A percentile compares a stretch with the other conserved stretches of the same genome.
Evolutionary conservation across 1,140 invertebrate species (phyloP).

Genomic region (Medauroidea extradentata): DNA sequence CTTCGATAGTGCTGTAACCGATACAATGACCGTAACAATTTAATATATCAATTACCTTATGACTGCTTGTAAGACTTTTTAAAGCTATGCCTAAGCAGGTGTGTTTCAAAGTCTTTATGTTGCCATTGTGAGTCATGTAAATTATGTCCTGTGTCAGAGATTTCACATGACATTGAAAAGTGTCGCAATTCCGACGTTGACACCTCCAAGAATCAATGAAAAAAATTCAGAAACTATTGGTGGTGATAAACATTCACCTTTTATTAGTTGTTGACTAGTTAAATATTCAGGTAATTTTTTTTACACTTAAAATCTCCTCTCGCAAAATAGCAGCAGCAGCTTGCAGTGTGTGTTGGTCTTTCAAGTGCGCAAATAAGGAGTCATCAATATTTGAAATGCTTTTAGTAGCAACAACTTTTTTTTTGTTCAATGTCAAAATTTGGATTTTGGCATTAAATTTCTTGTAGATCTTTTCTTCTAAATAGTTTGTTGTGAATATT

Average conservation of each 20-base stretch:
- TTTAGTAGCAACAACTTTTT: constrained; percentile 20
- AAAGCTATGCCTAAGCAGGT: neutral
- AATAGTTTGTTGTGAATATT: constrained; percentile 14
- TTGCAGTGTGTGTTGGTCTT: constrained; percentile 22
- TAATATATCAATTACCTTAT: neutral
- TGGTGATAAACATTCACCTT: constrained; percentile 23
- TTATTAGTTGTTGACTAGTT: constrained; percentile 19
- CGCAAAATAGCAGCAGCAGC: constrained; percentile 23
- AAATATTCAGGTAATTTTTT: constrained; percentile 22
- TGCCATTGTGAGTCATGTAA: constrained; percentile 2
- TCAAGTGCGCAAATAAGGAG: constrained; percentile 25
- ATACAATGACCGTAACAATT: neutral
- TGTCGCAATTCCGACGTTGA: neutral
- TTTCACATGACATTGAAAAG: too few relatives aligned
- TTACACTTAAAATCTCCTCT: constrained; percentile 16
- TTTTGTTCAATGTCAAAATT: constrained; percentile 19
- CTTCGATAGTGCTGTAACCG: neutral
- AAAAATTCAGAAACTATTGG: constrained; percentile 17
- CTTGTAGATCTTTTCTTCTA: constrained; percentile 20
- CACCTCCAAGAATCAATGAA: constrained; percentile 14
- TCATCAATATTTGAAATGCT: constrained; percentile 21
- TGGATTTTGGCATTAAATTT: constrained; percentile 22
- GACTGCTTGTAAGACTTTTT: constrained; percentile 3
- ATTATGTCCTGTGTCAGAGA: too few relatives aligned
- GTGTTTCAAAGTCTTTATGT: neutral